Base-by-base conservation (phyloP, 2,888 invertebrate genomes). In the Nemotelus nigrinus region DNA sequence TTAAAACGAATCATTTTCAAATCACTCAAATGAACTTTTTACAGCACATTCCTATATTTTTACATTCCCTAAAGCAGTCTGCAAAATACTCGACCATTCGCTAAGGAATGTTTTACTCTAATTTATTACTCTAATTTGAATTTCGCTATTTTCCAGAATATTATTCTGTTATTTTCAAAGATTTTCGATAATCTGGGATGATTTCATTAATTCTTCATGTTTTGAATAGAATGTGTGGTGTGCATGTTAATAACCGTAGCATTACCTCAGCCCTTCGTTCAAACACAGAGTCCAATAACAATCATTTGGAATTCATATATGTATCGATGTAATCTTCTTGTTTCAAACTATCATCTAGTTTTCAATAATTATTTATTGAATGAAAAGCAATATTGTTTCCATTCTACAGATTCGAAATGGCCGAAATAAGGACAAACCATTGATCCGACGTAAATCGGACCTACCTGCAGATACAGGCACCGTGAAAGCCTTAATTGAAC, bases 401-500 rank as follows among this genome's bases (percentile, higher is more conserved):
- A 25, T 43, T 4, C 60, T 64, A 10, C 87, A 91, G 91, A 89
- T 88, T 60, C 89, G 90, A 81, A 92, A 91, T 85, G 89, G 89
- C 82, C 91, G 92, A 87, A 92, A 91, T 89, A 93, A 92, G 89
- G 95, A 91, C 87, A 95, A 95, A 88, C 96, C 96, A 75, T 89
- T 98, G 82, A 90, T 98, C 81, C 93, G 97, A 88, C 94, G 96
- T 88, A 98, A 98, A 89, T 97, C 97, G 25, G 97, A 98, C 87
- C 90, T 98, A 85, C 98, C 98, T 67, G 96, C 96, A 84, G 98
- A 98, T 89, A 92, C 94, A 83, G 93, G 93, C 86, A 97, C 97
- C 76, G 93, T 96, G 84, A 94, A 94, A 87, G 97, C 97, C 81
- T 90, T 98, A 82, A 94, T 93, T 86, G 96, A 95, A 87, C 97